Conservation (phyloP, 2,113 vertebrate genomes). For the Proterorhinus semilunaris region DNA sequence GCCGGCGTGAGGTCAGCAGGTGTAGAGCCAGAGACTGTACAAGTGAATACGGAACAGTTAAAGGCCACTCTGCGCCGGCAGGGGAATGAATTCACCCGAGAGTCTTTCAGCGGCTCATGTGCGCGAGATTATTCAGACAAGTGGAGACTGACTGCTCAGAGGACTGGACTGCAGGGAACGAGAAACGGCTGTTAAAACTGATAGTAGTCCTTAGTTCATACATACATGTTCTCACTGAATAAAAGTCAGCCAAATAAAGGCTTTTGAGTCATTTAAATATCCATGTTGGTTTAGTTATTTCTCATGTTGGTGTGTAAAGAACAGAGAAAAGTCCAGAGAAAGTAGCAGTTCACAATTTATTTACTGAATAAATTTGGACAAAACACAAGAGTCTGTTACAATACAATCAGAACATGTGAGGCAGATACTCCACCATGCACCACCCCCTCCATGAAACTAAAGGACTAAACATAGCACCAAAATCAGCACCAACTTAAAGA, state of each 20-base stretch:
- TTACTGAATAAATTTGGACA: constrained; percentile 99
- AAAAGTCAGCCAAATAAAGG: no score
- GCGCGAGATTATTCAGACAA: constrained; percentile 24
- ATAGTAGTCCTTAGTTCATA: no score
- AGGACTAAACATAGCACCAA: constrained; percentile 89
- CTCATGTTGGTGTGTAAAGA: neutral
- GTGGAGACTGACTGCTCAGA: constrained; percentile 15
- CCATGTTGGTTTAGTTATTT: no score
- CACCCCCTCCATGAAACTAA: constrained; percentile 79
- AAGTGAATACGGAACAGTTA: neutral
- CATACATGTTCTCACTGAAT: no score
- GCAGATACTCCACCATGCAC: constrained; percentile 97
- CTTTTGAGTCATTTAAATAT: no score
- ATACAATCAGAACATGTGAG: constrained; percentile 99
- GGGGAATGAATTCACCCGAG: constrained; percentile 23
- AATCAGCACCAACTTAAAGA: constrained; percentile 85
- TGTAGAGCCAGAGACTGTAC: constrained; percentile 6
- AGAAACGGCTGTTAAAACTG: neutral
- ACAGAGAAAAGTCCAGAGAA: constrained; percentile 56
- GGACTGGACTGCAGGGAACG: neutral
- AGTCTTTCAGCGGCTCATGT: neutral
- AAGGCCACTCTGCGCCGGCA: constrained; percentile 2
- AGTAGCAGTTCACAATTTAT: constrained; percentile 96
- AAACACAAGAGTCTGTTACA: constrained; percentile 99
- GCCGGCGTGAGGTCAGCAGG: constrained; percentile 16